Conservation (phyloP, 2,113 vertebrate genomes). For the Reinhardtius hippoglossoides region DNA sequence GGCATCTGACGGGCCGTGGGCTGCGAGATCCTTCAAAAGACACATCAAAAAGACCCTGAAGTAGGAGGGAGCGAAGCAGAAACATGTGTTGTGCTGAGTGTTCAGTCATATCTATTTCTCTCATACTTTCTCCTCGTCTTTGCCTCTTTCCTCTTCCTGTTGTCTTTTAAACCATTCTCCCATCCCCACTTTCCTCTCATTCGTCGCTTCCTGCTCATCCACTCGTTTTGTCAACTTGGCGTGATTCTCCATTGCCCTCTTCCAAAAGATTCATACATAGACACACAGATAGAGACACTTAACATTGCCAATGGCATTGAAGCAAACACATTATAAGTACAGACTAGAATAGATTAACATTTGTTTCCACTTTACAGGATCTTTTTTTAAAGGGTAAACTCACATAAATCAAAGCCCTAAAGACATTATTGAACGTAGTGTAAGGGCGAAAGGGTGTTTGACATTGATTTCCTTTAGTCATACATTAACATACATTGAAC, state of each 20-base stretch:
- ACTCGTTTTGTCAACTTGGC: neutral
- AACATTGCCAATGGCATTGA: neutral
- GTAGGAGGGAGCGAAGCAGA: conserved; percentile 44
- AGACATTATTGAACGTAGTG: neutral
- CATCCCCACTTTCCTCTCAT: neutral
- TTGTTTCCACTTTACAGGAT: neutral
- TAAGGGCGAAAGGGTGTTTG: neutral
- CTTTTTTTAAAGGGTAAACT: neutral
- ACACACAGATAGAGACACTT: neutral
- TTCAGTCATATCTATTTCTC: conserved; percentile 39
- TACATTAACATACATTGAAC: too few relatives aligned
- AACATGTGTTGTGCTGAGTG: conserved; percentile 34
- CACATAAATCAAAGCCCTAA: neutral
- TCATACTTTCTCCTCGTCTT: conserved; percentile 18
- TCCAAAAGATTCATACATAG: neutral
- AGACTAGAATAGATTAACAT: neutral
- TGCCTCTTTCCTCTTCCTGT: neutral
- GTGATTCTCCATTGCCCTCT: neutral
- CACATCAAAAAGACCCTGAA: conserved; percentile 55
- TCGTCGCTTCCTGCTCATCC: conserved; percentile 5
- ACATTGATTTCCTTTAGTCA: neutral
- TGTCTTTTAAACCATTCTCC: neutral
- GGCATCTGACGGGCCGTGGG: conserved; percentile 42
- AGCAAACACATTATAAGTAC: neutral
- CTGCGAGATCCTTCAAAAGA: conserved; percentile 51